Conservation (phyloP, 1,140 invertebrate genomes). For the Megalopta genalis region DNA sequence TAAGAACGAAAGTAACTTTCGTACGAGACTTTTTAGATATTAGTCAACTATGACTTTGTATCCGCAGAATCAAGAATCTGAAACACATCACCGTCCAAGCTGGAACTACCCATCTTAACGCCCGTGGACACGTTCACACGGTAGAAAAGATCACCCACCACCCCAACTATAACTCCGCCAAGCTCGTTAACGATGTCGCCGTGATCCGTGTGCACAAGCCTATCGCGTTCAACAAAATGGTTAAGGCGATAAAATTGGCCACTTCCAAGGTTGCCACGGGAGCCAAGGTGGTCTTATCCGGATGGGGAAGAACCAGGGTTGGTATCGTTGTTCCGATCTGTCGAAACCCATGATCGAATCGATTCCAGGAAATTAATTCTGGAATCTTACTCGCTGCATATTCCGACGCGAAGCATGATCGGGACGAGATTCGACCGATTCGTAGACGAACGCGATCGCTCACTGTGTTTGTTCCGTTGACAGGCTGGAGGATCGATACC, state of each 20-base stretch:
- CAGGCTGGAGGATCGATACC: slow-evolving; percentile 59
- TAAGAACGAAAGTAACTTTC: too few relatives aligned
- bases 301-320: slow-evolving; percentile 74
- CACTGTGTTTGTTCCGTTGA: background rate
- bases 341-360: background rate
- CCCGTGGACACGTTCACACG: slow-evolving; percentile 64
- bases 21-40: too few relatives aligned
- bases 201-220: slow-evolving; percentile 73
- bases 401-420: too few relatives aligned
- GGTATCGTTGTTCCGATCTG: background rate
- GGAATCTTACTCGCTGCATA: too few relatives aligned
- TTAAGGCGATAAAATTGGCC: slow-evolving; percentile 67
- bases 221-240: slow-evolving; percentile 68
- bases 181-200: slow-evolving; percentile 78
- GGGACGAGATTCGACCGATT: background rate
- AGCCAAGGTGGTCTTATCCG: slow-evolving; percentile 70
- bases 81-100: slow-evolving; percentile 55
- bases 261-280: slow-evolving; percentile 14
- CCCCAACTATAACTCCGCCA: slow-evolving; percentile 58
- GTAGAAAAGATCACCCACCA: slow-evolving; percentile 71
- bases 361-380: background rate
- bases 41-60: too few relatives aligned
- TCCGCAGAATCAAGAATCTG: background rate
- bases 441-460: background rate
- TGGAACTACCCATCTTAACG: slow-evolving; percentile 64